These are phyloP conservation scores for Ibycter americanus DNA, from an alignment of 2,797 vertebrate species.

Conservation along the genomic window DNA sequence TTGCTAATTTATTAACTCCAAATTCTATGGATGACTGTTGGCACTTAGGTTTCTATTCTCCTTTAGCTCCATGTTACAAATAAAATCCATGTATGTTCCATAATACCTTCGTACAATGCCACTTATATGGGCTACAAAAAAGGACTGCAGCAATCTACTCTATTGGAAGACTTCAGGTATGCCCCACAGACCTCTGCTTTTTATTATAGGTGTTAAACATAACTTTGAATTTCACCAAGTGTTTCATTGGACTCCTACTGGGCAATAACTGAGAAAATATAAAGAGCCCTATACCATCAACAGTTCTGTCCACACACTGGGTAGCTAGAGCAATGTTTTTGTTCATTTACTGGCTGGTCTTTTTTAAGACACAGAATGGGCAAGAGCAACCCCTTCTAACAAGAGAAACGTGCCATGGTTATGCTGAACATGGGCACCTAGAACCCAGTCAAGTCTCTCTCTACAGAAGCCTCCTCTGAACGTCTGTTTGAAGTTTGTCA, in stretches of 20 bases:
- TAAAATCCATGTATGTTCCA: not conserved
- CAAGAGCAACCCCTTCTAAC: not conserved
- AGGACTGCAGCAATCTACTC: not conserved
- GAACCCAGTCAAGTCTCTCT: not conserved
- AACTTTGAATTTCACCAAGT: not conserved
- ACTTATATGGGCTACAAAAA: not conserved
- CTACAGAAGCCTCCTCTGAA: not conserved
- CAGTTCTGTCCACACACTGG: not conserved
- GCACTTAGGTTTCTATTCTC: not conserved
- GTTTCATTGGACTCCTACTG: not conserved
- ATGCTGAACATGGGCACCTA: not conserved
- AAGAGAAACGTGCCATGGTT: not conserved
- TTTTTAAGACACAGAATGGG: not conserved
- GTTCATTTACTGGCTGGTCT: not conserved
- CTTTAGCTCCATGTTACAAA: not conserved
- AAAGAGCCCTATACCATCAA: not conserved
- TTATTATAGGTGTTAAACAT: rapidly evolving
- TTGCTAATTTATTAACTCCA: not conserved
- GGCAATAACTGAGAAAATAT: not conserved
- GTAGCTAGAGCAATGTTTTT: not conserved
- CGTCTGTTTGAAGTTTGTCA: not conserved
- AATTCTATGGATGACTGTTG: not conserved
- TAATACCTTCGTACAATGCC: not conserved
- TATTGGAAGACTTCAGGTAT: not conserved
- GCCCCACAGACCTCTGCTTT: not conserved